Evolutionary conservation across 2,888 invertebrate species (phyloP).

Genomic region (Cynaeus angustus): DNA sequence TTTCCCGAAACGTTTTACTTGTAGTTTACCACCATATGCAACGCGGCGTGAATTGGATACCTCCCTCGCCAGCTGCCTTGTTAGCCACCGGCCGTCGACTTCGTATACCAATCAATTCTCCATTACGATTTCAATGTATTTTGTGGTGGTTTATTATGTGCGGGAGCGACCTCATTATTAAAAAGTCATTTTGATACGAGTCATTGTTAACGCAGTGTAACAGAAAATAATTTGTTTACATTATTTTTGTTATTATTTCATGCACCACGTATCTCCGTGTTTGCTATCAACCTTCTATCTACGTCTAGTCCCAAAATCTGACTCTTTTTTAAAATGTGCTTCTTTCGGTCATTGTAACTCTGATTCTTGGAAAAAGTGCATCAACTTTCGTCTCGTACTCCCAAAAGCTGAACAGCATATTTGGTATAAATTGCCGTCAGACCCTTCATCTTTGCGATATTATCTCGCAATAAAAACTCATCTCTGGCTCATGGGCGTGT

Average conservation of each 20-base stretch:
- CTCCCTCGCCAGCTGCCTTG: constrained; percentile 62
- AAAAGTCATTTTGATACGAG: constrained; percentile 64
- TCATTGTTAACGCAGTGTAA: constrained; percentile 33
- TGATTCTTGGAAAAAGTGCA: too few species aligned
- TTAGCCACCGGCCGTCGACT: constrained; percentile 57
- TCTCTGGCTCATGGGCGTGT: background rate
- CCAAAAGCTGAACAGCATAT: too few species aligned
- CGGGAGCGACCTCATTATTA: constrained; percentile 66
- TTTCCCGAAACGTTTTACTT: constrained; percentile 14
- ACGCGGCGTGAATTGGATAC: constrained; percentile 45
- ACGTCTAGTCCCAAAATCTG: too few species aligned
- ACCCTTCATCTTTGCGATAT: background rate
- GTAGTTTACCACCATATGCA: constrained; percentile 38
- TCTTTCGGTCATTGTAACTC: too few species aligned
- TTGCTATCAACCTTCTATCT: background rate
- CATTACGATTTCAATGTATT: constrained; percentile 63
- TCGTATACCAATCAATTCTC: constrained; percentile 66
- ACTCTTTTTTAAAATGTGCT: too few species aligned
- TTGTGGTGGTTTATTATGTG: constrained; percentile 62
- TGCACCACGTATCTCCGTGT: constrained; percentile 4
- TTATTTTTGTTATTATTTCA: constrained; percentile 42
- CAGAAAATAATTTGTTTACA: constrained; percentile 46
- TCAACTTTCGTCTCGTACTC: too few species aligned
- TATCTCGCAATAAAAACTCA: background rate
- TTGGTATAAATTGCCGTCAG: background rate